Conservation (phyloP, 35 echinoderm and acorn worm genomes). For the Ophioderma brevispina region DNA sequence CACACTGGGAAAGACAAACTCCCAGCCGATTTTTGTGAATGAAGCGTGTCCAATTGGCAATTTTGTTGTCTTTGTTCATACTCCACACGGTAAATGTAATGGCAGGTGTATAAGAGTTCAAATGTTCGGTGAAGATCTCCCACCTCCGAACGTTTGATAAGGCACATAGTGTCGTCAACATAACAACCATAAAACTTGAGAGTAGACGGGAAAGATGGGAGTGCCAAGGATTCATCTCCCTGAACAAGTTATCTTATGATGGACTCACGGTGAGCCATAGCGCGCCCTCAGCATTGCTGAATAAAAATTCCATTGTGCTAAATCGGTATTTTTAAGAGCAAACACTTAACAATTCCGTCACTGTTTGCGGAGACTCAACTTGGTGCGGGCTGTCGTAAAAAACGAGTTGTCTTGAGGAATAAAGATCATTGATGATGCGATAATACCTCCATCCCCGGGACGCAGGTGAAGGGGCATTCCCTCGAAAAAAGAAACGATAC, state of each 20-base stretch:
- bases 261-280: neutral
- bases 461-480: neutral
- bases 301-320: neutral
- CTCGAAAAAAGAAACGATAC: neutral
- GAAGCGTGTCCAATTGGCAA: no score
- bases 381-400: neutral
- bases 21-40: no score
- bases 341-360: neutral
- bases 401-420: neutral
- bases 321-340: neutral
- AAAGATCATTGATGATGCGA: constrained; percentile 1
- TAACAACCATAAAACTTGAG: no score
- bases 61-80: no score
- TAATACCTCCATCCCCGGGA: neutral
- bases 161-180: no score
- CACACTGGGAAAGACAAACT: no score
- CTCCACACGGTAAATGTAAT: no score
- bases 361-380: neutral
- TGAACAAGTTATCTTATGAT: neutral
- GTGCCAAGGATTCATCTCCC: neutral
- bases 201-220: no score
- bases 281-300: neutral
- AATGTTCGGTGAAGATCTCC: no score
- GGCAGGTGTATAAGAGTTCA: no score
- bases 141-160: no score